Conservation (phyloP, 2,113 vertebrate genomes). For the Corapipo altera region DNA sequence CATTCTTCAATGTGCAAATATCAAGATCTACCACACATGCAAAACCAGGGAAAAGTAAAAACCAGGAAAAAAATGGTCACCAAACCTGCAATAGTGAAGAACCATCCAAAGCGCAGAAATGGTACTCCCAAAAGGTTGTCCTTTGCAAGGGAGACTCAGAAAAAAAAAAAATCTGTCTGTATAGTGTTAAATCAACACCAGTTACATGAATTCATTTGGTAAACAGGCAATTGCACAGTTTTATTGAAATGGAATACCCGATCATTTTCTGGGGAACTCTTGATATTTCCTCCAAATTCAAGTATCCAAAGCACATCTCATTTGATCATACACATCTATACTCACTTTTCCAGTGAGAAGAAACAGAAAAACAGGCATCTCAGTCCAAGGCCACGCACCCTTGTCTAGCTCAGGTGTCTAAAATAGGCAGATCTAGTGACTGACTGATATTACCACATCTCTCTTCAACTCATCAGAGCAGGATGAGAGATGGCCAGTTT, state of each 20-base stretch:
- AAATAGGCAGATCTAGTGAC: neutral
- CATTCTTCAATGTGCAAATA: neutral
- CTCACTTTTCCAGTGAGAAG: neutral
- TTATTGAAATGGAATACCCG: neutral
- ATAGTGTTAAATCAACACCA: neutral
- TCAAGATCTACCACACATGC: neutral
- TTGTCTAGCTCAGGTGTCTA: neutral
- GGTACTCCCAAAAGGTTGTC: neutral
- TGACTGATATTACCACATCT: neutral
- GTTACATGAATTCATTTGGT: neutral
- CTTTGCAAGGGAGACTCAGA: neutral
- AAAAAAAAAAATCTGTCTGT: neutral
- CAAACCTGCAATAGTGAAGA: neutral
- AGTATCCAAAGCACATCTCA: neutral
- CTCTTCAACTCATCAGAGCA: neutral
- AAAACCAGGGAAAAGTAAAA: neutral
- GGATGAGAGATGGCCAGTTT: neutral
- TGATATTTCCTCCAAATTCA: neutral
- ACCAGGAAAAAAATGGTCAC: neutral
- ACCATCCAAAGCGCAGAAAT: accelerated
- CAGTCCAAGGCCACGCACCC: neutral
- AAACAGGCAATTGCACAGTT: neutral
- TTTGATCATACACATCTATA: neutral
- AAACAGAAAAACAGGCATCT: neutral
- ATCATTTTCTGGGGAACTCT: neutral